Evolutionary conservation across 2,888 invertebrate genomes (phyloP).

Genomic region (Pristionchus arcanus): DNA sequence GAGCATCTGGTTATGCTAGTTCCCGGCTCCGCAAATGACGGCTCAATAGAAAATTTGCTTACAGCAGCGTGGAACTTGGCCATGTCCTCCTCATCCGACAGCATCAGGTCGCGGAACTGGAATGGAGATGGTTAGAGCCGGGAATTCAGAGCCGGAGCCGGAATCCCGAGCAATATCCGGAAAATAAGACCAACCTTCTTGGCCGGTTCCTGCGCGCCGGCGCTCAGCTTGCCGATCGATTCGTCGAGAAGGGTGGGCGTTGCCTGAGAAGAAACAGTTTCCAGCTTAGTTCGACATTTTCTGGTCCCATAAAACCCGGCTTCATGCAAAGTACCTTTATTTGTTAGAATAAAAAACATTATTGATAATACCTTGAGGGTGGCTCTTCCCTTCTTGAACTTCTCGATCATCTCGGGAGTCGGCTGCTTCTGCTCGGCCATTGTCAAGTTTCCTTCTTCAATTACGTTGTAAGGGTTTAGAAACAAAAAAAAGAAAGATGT

Average conservation of each 20-base stretch:
- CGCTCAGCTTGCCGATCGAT: conserved; percentile 25
- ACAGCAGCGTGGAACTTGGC: neutral
- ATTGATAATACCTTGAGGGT: neutral
- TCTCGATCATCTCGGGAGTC: conserved; percentile 10
- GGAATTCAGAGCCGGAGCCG: neutral
- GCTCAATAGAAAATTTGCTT: neutral
- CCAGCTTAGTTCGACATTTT: neutral
- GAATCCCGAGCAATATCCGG: neutral
- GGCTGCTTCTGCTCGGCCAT: conserved; percentile 20
- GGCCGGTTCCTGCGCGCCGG: conserved; percentile 26
- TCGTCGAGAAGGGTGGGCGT: neutral
- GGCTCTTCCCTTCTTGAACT: conserved; percentile 22
- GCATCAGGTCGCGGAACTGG: conserved; percentile 44
- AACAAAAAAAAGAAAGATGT: neutral
- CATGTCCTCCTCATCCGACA: conserved; percentile 44
- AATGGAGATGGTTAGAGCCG: neutral
- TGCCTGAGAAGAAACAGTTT: neutral
- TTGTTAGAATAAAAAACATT: neutral
- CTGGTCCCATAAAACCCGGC: neutral
- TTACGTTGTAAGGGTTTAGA: neutral
- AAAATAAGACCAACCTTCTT: neutral
- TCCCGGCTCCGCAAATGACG: neutral
- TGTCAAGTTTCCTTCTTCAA: neutral
- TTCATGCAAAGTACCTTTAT: neutral
- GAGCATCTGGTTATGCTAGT: neutral